Evolutionary conservation across 2,797 vertebrate genomes (phyloP).

Genomic region (Pteronotus mesoamericanus): DNA sequence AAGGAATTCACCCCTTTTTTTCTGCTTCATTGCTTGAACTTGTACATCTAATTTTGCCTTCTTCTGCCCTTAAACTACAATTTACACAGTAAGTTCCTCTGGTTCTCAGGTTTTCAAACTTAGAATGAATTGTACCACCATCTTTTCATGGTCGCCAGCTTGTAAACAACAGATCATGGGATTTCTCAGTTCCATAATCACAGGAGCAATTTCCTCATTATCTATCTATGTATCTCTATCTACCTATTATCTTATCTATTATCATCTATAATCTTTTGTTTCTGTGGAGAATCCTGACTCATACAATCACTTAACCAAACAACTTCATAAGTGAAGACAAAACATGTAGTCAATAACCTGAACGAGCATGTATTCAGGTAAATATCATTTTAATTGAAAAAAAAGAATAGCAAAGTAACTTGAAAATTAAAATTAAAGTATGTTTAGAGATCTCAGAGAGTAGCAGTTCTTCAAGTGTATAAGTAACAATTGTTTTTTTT

Average conservation of each 20-base stretch:
- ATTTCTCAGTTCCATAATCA: not conserved
- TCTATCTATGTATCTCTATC: not conserved
- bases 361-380: not conserved
- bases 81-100: not conserved
- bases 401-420: not conserved
- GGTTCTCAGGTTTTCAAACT: not conserved
- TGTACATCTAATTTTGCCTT: not conserved
- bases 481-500: not conserved
- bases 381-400: not conserved
- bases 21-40: not conserved
- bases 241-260: too few species aligned
- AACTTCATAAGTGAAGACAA: not conserved
- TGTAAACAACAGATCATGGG: not conserved
- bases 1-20: not conserved
- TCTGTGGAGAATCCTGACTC: not conserved
- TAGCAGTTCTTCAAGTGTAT: not conserved
- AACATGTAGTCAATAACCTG: not conserved
- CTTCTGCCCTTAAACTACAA: not conserved
- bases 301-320: not conserved
- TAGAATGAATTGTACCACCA: not conserved
- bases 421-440: not conserved
- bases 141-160: not conserved
- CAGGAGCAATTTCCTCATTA: not conserved
- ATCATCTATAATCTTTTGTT: not conserved
- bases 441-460: not conserved